Evolutionary conservation across 2,888 invertebrate genomes (phyloP).

Genomic region (Megastigmus dorsalis): DNA sequence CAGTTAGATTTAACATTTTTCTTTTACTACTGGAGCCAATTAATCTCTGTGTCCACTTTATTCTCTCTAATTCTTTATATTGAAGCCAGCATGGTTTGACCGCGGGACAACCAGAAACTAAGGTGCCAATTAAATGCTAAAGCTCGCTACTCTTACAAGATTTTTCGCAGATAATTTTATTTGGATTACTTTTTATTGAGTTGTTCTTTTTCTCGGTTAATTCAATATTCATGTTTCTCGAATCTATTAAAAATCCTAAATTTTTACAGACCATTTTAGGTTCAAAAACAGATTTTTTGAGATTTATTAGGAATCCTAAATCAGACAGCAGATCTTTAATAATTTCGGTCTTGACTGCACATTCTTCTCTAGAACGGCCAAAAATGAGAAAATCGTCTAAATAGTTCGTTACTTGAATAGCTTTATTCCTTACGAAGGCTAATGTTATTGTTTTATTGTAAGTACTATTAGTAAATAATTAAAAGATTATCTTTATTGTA

Average conservation of each 20-base stretch:
- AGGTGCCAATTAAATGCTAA: background rate
- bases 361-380: background rate
- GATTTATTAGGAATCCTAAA: constrained; percentile 17
- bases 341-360: background rate
- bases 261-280: background rate
- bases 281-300: background rate
- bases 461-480: too few species aligned
- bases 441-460: too few species aligned
- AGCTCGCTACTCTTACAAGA: background rate
- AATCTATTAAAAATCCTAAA: background rate
- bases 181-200: background rate
- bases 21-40: background rate
- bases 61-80: background rate
- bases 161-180: background rate
- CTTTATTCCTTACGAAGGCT: background rate
- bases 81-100: background rate
- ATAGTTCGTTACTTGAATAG: background rate
- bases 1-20: background rate
- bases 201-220: background rate
- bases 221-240: background rate
- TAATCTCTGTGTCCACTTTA: background rate
- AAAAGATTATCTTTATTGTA: too few species aligned
- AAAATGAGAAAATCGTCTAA: constrained; percentile 16
- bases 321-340: background rate
- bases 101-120: constrained; percentile 5